Evolutionary conservation across 2,797 vertebrate genomes (phyloP).

Genomic region (Falco concolor): DNA sequence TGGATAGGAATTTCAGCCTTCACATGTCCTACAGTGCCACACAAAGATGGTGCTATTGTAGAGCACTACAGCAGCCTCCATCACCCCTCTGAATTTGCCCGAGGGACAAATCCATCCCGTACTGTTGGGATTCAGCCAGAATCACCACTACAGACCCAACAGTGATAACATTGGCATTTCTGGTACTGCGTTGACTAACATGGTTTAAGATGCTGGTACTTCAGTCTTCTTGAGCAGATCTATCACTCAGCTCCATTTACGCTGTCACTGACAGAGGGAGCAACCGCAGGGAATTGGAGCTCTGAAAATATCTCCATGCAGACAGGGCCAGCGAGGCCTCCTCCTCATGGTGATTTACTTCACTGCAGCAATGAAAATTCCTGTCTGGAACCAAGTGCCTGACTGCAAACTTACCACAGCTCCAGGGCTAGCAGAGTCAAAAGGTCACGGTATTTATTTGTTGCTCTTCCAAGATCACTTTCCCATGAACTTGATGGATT

Average conservation of each 20-base stretch:
- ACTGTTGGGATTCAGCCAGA: background rate
- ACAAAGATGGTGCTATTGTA: background rate
- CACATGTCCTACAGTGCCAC: background rate
- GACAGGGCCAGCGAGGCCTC: background rate
- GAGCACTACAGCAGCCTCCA: background rate
- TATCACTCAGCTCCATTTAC: background rate
- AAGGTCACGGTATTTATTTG: slow-evolving; percentile 66
- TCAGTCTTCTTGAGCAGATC: background rate
- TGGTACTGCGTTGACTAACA: background rate
- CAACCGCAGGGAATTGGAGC: background rate
- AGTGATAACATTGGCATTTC: background rate
- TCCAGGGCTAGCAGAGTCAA: slow-evolving; percentile 47
- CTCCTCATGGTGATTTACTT: slow-evolving; percentile 51
- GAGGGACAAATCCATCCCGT: background rate
- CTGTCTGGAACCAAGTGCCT: slow-evolving; percentile 54
- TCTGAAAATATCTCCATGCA: slow-evolving; percentile 3
- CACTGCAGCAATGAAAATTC: slow-evolving; percentile 49
- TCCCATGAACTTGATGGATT: slow-evolving; percentile 68
- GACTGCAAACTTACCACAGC: slow-evolving; percentile 58
- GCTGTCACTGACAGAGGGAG: background rate
- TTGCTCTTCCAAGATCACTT: slow-evolving; percentile 60
- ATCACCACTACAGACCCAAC: background rate
- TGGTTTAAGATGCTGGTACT: background rate
- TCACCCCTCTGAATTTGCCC: background rate
- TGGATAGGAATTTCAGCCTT: background rate